Evolutionary conservation across 1,140 invertebrate genomes (phyloP), one percentile per base, ranked within the genome.

Genomic region (Lutraria rhynchaena): DNA sequence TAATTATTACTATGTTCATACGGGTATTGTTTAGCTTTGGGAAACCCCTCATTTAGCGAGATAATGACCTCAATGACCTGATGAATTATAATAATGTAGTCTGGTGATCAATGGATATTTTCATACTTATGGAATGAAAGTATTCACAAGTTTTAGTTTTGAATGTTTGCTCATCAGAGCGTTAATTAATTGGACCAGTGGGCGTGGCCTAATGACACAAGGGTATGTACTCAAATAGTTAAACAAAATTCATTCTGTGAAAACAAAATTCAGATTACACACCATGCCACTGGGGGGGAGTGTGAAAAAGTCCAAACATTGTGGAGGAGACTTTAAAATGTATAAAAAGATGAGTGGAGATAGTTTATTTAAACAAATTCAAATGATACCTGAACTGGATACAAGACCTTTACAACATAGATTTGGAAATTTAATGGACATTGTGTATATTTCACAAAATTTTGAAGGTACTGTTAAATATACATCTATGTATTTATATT

Each of bases 1-100:
- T 80, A 80, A 80, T 80, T 31, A 80, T 80, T 80, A 70, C 29
- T 19, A 41, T 80, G 65, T 70, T 80, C 53, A 58, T 22, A 19
- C 19, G 46, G 53, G 63, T 70, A 69, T 80, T 80, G 76, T 80
- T 70, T 80, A 63, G 51, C 4, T 60, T 17, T 22, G 19, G n/a
- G 29, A 80, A 67, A 67, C 63, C 63, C 11, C 15, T 69, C 19
- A 80, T 69, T 80, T 67, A 67, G 31, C 27, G 22, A n/a, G 33
- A 67, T 80, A 70, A 51, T 35, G 29, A 58, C 63, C 65, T 51
- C 22, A 31, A 17, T 80, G 76, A 80, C 63, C 65, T 53, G 24
- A 9, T 61, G 17, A 75, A 75, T 75, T 75, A 75, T 75, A 44
- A 61, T 75, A 75, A 17, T 46, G 44, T 67, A 67, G 41, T 61